These are phyloP conservation scores for Colinus virginianus DNA, from an alignment of 2,113 vertebrate genomes.

Conservation along the genomic window DNA sequence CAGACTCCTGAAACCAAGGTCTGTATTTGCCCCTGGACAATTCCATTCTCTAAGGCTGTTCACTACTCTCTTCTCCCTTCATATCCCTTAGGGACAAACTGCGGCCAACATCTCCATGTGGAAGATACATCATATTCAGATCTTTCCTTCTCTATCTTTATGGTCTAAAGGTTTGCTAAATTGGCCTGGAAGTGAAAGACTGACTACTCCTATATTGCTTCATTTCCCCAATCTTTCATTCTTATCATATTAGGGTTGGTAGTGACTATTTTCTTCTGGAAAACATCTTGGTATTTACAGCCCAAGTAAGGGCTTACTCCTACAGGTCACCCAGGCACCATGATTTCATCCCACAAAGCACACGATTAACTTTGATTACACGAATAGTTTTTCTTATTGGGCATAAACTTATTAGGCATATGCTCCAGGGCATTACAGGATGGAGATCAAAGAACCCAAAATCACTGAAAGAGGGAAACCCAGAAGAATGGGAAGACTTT, in stretches of 20 bases:
- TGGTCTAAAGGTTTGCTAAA: not conserved
- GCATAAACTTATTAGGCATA: conserved; percentile 7
- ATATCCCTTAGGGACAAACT: not conserved
- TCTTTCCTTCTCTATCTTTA: not conserved
- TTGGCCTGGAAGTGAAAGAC: not conserved
- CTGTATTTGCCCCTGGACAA: not conserved
- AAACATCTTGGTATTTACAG: not conserved
- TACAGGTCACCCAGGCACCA: not conserved
- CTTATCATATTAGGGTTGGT: not conserved
- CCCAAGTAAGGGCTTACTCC: not conserved
- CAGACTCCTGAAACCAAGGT: not conserved
- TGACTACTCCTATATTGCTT: not conserved
- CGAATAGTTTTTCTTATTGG: conserved; percentile 16
- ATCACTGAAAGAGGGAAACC: not conserved
- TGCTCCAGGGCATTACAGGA: not conserved
- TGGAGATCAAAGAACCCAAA: conserved; percentile 30
- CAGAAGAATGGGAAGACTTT: conserved; percentile 40
- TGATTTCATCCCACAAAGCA: conserved; percentile 14
- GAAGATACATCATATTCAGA: not conserved
- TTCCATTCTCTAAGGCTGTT: not conserved
- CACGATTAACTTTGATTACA: conserved; percentile 4
- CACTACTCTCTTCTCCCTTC: not conserved
- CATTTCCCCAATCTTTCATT: not conserved
- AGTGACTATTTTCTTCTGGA: not conserved
- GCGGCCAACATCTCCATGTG: rapidly evolving